Percentiles rank a stretch among this genome's conserved stretches.
These are phyloP conservation scores for Cottoperca gobio DNA, from an alignment of 2,797 vertebrate genomes.

Conservation along the genomic window DNA sequence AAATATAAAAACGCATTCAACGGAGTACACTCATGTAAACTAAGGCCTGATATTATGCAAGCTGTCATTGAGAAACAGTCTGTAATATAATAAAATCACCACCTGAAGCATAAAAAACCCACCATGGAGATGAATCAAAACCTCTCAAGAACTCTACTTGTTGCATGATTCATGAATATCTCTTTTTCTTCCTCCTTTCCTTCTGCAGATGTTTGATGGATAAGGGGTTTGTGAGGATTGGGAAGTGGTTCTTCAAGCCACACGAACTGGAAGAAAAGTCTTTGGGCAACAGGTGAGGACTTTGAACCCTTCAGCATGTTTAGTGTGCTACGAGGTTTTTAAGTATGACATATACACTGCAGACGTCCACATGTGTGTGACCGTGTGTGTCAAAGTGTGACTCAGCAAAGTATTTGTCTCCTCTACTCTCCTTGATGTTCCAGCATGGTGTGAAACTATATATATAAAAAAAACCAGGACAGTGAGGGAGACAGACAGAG, in stretches of 20 bases:
- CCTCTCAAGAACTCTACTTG: not conserved
- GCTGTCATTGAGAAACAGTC: not conserved
- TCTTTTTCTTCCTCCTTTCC: not conserved
- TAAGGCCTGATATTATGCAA: not conserved
- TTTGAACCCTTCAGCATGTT: not conserved
- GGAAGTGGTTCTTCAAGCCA: constrained; percentile 97
- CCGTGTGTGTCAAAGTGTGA: constrained; percentile 27
- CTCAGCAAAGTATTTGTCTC: constrained; percentile 38
- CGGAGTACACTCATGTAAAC: not conserved
- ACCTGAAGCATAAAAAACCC: not conserved
- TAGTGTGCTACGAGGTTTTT: not conserved
- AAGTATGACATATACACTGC: not conserved
- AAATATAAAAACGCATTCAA: not conserved
- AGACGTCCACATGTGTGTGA: constrained; percentile 19
- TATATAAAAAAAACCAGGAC: constrained; percentile 49
- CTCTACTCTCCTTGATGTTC: constrained; percentile 49
- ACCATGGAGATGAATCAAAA: not conserved
- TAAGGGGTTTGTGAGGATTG: constrained; percentile 95
- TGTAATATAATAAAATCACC: not conserved
- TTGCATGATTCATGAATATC: not conserved
- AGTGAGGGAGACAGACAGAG: constrained; percentile 63
- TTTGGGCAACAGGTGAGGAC: constrained; percentile 90
- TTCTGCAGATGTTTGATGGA: constrained; percentile 94
- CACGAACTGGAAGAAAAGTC: constrained; percentile 93
- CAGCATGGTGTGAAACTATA: constrained; percentile 56